Percentiles rank a stretch among this genome's conserved stretches.
Conservation (phyloP, 2,888 invertebrate species). For the Calameuta idolon region DNA sequence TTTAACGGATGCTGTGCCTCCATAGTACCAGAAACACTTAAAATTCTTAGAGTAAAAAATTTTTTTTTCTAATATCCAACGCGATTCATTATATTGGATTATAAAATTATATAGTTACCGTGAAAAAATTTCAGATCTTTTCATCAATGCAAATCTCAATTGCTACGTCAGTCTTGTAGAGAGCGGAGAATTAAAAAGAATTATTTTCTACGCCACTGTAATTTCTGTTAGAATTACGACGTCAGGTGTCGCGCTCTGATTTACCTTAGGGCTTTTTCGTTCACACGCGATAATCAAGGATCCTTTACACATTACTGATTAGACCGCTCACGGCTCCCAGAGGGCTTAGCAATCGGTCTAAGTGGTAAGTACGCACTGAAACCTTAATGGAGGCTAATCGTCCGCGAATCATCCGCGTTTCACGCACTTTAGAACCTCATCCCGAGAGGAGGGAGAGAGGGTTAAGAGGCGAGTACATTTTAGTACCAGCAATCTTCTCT, state of each 20-base stretch:
- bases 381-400: constrained; percentile 57
- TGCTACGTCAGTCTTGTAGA: background rate
- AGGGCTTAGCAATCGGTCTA: constrained; percentile 48
- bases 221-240: background rate
- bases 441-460: background rate
- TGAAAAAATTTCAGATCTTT: background rate
- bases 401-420: constrained; percentile 44
- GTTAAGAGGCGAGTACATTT: constrained; percentile 38
- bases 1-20: background rate
- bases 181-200: background rate
- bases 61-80: no score
- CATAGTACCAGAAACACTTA: background rate
- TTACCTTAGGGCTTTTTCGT: background rate
- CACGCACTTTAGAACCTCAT: constrained; percentile 36
- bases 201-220: background rate
- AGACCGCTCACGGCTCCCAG: constrained; percentile 22
- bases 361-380: constrained; percentile 50
- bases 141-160: background rate
- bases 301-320: constrained; percentile 32
- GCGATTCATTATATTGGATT: background rate
- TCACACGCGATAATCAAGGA: constrained; percentile 6
- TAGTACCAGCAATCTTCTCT: constrained; percentile 47
- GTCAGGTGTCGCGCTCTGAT: background rate
- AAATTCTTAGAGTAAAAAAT: background rate
- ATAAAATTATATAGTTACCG: background rate